Conservation (phyloP, 2,888 invertebrate genomes). For the Tryphoninae sp. region DNA sequence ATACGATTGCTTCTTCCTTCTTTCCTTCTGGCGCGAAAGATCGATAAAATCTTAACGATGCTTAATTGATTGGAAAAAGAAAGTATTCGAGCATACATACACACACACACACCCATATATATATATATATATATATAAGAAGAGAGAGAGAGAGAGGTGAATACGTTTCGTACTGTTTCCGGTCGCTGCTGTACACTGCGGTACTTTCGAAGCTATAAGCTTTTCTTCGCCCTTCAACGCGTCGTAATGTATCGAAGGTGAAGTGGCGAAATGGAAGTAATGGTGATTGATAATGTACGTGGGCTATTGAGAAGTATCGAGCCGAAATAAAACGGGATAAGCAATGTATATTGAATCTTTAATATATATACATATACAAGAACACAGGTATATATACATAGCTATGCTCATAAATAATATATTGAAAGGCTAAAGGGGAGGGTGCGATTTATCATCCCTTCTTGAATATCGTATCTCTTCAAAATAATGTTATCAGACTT, state of each 20-base stretch:
- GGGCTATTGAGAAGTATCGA: conserved; percentile 48
- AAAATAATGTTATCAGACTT: neutral
- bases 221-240: conserved; percentile 5
- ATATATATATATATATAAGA: neutral
- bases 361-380: neutral
- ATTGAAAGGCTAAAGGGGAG: conserved; percentile 17
- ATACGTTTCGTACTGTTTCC: conserved; percentile 21
- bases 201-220: neutral
- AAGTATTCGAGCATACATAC: neutral
- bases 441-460: conserved; percentile 6
- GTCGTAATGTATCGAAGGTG: conserved; percentile 19
- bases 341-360: neutral
- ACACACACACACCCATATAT: neutral
- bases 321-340: conserved; percentile 46
- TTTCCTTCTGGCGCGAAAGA: neutral
- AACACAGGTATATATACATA: neutral
- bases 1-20: too few species aligned
- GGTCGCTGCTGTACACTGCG: neutral
- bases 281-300: conserved; percentile 50
- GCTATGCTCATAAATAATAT: neutral
- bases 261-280: conserved; percentile 50
- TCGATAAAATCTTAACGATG: neutral
- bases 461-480: conserved; percentile 14
- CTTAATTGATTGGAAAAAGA: conserved; percentile 40
- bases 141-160: neutral